A percentile compares a stretch with the other conserved stretches of the same genome.
Evolutionary conservation across 2,797 vertebrate species (phyloP).

Genomic region (Oreochromis grahami): DNA sequence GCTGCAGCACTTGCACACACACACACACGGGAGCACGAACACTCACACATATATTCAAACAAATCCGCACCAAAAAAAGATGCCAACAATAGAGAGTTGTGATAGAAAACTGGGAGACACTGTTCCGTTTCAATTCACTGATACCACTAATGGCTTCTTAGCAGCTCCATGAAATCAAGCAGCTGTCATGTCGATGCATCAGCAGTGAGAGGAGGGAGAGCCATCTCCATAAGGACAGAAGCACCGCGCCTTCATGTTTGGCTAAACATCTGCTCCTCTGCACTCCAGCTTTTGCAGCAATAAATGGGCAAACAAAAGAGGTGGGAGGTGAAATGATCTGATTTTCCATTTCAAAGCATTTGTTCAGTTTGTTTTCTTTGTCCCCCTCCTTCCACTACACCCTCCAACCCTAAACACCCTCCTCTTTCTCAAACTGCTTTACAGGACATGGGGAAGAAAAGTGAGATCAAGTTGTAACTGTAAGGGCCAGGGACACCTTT

Average conservation of each 20-base stretch:
- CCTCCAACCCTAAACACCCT: background rate
- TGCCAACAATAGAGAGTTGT: slow-evolving; percentile 87
- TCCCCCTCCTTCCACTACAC: slow-evolving; percentile 6
- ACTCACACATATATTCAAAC: slow-evolving; percentile 19
- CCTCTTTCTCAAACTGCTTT: slow-evolving; percentile 20
- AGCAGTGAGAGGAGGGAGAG: slow-evolving; percentile 87
- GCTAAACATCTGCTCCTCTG: slow-evolving; percentile 98
- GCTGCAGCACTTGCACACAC: slow-evolving; percentile 55
- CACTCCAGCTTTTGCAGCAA: slow-evolving; percentile 86
- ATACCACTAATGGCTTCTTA: slow-evolving; percentile 99
- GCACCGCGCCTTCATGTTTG: slow-evolving; percentile 92
- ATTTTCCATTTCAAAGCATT: slow-evolving; percentile 79
- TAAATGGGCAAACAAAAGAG: slow-evolving; percentile 92
- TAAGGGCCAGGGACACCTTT: slow-evolving; percentile 32
- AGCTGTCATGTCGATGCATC: slow-evolving; percentile 98
- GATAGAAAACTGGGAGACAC: slow-evolving; percentile 78
- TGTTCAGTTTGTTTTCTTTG: slow-evolving; percentile 55
- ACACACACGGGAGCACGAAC: background rate
- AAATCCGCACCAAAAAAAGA: slow-evolving; percentile 52
- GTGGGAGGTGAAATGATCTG: slow-evolving; percentile 79
- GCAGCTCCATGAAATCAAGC: slow-evolving; percentile 97
- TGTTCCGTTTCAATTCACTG: slow-evolving; percentile 97
- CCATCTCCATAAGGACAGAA: slow-evolving; percentile 92
- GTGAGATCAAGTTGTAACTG: slow-evolving; percentile 43
- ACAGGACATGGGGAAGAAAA: slow-evolving; percentile 1